A percentile compares a stretch with the other conserved stretches of the same genome.
Evolutionary conservation across 2,797 vertebrate species (phyloP).

Genomic region (Lutjanus campechanus): DNA sequence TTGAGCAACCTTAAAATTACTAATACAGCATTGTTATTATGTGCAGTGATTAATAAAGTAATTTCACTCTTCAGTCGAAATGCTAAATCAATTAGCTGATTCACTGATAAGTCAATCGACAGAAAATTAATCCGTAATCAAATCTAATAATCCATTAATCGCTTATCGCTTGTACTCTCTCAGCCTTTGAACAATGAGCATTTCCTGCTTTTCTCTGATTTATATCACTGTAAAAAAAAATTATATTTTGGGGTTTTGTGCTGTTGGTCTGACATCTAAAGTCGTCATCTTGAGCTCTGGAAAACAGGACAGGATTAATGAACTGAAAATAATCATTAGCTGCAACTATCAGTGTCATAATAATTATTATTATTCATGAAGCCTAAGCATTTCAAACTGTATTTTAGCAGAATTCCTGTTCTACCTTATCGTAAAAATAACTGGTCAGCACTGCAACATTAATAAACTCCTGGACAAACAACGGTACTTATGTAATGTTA

Average conservation of each 20-base stretch:
- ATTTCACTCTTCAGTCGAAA: slow-evolving; percentile 11
- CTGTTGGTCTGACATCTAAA: not conserved
- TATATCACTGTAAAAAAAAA: not conserved
- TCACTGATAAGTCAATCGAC: not conserved
- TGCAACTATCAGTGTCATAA: not conserved
- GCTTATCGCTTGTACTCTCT: no score
- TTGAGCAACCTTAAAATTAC: slow-evolving; percentile 22
- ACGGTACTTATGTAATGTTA: no score
- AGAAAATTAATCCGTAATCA: slow-evolving; percentile 8
- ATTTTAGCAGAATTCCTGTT: not conserved
- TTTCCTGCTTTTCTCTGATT: not conserved
- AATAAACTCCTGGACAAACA: no score
- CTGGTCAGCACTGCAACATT: no score
- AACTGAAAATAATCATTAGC: not conserved
- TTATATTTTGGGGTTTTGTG: not conserved
- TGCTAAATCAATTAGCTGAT: slow-evolving; percentile 12
- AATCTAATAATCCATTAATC: not conserved
- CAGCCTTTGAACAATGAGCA: no score
- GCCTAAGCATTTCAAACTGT: not conserved
- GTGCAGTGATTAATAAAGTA: slow-evolving; percentile 6
- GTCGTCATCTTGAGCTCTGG: not conserved
- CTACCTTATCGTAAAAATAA: no score
- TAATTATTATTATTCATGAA: not conserved
- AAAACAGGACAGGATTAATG: no score
- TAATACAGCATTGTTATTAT: slow-evolving; percentile 19